Evolutionary conservation across 2,113 vertebrate species (phyloP).

Genomic region (Tetraodon nigroviridis): DNA sequence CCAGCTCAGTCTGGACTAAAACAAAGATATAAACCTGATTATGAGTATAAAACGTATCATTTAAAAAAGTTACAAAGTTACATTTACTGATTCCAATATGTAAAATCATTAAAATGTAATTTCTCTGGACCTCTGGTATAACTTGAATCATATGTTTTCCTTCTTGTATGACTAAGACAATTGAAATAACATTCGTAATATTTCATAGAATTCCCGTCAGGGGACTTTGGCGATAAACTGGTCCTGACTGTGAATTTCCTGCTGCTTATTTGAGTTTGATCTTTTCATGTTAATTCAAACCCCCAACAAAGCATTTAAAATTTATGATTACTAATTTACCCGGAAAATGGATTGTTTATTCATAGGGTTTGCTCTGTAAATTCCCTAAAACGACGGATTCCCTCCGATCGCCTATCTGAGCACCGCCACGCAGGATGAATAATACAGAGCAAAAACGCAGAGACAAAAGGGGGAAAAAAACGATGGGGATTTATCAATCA

Average conservation of each 20-base stretch:
- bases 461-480: background rate
- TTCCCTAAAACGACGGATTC: constrained; percentile 70
- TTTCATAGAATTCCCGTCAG: too few relatives aligned
- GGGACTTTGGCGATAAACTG: too few relatives aligned
- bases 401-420: constrained; percentile 65
- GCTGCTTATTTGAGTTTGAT: constrained; percentile 18
- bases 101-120: too few relatives aligned
- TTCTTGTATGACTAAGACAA: too few relatives aligned
- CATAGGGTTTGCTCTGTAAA: constrained; percentile 67
- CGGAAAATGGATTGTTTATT: constrained; percentile 70
- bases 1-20: too few relatives aligned
- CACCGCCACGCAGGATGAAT: constrained; percentile 67
- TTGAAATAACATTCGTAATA: too few relatives aligned
- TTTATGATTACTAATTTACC: constrained; percentile 75
- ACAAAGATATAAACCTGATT: too few relatives aligned
- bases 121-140: too few relatives aligned
- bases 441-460: constrained; percentile 58
- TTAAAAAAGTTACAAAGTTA: too few relatives aligned
- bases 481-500: constrained; percentile 54
- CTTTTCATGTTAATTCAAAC: constrained; percentile 54
- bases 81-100: too few relatives aligned
- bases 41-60: too few relatives aligned
- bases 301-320: constrained; percentile 66
- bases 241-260: constrained; percentile 2
- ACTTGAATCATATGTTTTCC: too few relatives aligned